phyloP scores from a whole-genome alignment of 2,888 invertebrate genomes.

The Penaeus monodon region DNA sequence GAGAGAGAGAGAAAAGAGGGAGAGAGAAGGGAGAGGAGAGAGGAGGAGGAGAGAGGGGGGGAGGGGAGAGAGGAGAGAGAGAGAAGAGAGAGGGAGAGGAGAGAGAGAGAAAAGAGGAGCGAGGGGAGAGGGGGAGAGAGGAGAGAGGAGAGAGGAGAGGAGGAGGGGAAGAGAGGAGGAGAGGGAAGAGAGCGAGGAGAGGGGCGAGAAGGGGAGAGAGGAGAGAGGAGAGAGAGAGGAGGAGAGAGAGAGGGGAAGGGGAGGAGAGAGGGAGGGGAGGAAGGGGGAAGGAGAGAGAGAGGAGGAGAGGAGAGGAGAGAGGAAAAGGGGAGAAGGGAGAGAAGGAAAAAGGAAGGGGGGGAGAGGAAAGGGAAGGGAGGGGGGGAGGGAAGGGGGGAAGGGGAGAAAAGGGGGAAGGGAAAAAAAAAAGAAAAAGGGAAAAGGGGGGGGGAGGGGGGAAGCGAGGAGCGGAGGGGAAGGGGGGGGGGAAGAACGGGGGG shows the following conservation, averaged over 20 bases:
- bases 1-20: too few relatives aligned
- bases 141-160: too few relatives aligned
- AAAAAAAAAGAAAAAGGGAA: neutral
- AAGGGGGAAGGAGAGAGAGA: neutral
- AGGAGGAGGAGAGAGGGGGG: too few relatives aligned
- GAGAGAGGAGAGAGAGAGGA: neutral
- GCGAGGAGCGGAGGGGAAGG: too few relatives aligned
- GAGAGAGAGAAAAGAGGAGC: too few relatives aligned
- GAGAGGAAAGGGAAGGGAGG: neutral
- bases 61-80: too few relatives aligned
- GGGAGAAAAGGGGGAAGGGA: too few relatives aligned
- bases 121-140: too few relatives aligned
- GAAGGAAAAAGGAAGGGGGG: neutral
- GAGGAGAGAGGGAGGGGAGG: neutral
- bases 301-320: too few relatives aligned
- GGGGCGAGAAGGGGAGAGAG: neutral
- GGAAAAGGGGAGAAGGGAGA: neutral
- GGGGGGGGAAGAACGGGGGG: neutral
- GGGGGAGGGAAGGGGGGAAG: too few relatives aligned
- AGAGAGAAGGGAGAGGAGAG: too few relatives aligned
- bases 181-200: neutral
- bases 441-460: neutral
- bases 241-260: neutral
- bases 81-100: too few relatives aligned
- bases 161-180: neutral